Conservation (phyloP, 1,140 invertebrate genomes). For the Hyles vespertilio region DNA sequence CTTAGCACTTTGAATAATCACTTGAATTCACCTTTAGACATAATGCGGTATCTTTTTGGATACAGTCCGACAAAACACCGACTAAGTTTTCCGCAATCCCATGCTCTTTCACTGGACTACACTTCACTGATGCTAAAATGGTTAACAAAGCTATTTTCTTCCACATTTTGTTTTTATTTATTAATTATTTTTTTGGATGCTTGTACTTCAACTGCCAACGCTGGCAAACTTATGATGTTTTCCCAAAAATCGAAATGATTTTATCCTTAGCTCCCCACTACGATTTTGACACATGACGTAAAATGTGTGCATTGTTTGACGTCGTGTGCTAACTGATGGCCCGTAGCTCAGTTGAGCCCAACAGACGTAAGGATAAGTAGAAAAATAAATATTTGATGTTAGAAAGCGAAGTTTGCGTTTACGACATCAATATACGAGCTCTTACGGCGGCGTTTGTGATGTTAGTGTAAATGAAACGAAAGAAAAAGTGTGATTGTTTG, state of each 20-base stretch:
- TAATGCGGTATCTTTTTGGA: constrained; percentile 60
- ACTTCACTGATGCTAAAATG: constrained; percentile 48
- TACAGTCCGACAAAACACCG: constrained; percentile 60
- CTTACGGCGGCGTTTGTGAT: constrained; percentile 41
- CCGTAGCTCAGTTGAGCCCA: constrained; percentile 28
- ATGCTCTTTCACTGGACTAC: constrained; percentile 53
- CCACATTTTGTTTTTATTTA: constrained; percentile 40
- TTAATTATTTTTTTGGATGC: background rate
- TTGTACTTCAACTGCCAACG: constrained; percentile 42
- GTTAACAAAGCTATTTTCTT: constrained; percentile 47
- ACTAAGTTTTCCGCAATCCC: constrained; percentile 64
- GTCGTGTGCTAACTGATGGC: constrained; percentile 53
- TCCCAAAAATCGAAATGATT: constrained; percentile 63
- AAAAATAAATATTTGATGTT: constrained; percentile 71
- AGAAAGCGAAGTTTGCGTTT: constrained; percentile 69
- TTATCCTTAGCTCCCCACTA: constrained; percentile 66
- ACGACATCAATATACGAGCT: constrained; percentile 46
- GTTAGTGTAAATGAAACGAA: constrained; percentile 66
- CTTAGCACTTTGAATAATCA: constrained; percentile 23
- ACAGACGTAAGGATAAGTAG: constrained; percentile 65
- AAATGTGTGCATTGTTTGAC: constrained; percentile 49
- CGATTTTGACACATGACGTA: constrained; percentile 49
- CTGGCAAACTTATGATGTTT: constrained; percentile 59
- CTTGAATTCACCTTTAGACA: constrained; percentile 65
- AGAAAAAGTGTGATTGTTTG: constrained; percentile 73